phyloP scores from a whole-genome alignment of 2,888 invertebrate species.

The Laothoe populi region DNA sequence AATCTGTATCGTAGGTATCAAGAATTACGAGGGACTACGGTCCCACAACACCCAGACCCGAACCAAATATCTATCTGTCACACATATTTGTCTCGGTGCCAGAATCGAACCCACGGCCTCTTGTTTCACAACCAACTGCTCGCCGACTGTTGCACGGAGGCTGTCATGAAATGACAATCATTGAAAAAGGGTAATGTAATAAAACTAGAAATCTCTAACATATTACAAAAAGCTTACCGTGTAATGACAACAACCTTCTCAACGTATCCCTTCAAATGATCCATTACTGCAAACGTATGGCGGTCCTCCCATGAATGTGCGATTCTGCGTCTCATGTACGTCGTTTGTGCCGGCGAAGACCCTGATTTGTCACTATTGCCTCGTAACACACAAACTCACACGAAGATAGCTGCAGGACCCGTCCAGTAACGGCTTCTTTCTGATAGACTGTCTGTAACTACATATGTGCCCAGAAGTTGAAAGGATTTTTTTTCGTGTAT shows the following conservation, averaged over 20 bases:
- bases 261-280: background rate
- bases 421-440: background rate
- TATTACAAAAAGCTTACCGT: background rate
- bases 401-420: background rate
- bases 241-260: background rate
- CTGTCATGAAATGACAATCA: too few species aligned
- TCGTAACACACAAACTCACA: slow-evolving; percentile 7
- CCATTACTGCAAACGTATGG: slow-evolving; percentile 12
- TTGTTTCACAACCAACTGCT: too few species aligned
- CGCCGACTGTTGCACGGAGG: too few species aligned
- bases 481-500: background rate
- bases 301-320: slow-evolving; percentile 19
- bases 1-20: too few species aligned
- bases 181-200: too few species aligned
- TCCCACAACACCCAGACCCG: too few species aligned
- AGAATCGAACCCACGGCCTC: too few species aligned
- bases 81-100: too few species aligned
- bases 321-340: background rate
- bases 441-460: background rate
- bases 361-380: slow-evolving; percentile 13
- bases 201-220: background rate
- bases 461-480: background rate
- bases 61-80: too few species aligned
- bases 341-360: background rate
- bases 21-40: too few species aligned